These are phyloP conservation scores for Agrenia bidenticulata DNA, from an alignment of 2,888 invertebrate species.

Conservation along the genomic window DNA sequence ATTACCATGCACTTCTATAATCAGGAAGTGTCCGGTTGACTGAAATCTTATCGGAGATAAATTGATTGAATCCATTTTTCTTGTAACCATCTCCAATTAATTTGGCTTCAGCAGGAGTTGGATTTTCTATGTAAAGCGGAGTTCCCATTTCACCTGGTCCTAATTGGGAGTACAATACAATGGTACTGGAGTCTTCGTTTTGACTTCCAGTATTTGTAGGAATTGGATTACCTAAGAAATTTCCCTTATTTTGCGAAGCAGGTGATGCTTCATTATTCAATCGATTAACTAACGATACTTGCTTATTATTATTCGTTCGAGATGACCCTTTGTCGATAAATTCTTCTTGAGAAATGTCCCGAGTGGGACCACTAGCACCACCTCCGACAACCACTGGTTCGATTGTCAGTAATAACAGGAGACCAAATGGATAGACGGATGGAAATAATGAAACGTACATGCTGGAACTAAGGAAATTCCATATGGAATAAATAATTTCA, in stretches of 20 bases:
- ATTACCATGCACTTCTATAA: background rate
- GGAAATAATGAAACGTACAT: background rate
- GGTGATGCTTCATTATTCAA: background rate
- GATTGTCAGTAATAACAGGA: background rate
- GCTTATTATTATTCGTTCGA: background rate
- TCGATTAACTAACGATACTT: background rate
- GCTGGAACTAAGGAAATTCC: background rate
- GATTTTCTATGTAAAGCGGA: constrained; percentile 79
- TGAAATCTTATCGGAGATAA: constrained; percentile 13
- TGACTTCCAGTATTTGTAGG: background rate
- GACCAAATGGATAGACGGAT: background rate
- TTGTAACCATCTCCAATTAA: constrained; percentile 66
- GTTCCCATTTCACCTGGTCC: constrained; percentile 80
- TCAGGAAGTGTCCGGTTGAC: constrained; percentile 18
- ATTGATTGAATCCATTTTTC: constrained; percentile 21
- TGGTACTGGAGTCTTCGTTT: too few relatives aligned
- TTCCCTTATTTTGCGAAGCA: background rate
- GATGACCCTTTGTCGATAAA: background rate
- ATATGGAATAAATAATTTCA: background rate
- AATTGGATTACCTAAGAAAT: background rate
- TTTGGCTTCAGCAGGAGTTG: constrained; percentile 78
- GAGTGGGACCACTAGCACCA: background rate
- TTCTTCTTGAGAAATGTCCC: too few relatives aligned
- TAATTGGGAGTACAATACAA: too few relatives aligned
- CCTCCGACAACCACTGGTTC: too few relatives aligned